Evolutionary conservation across 2,888 invertebrate genomes (phyloP).

Genomic region (Andricus quercusramuli): DNA sequence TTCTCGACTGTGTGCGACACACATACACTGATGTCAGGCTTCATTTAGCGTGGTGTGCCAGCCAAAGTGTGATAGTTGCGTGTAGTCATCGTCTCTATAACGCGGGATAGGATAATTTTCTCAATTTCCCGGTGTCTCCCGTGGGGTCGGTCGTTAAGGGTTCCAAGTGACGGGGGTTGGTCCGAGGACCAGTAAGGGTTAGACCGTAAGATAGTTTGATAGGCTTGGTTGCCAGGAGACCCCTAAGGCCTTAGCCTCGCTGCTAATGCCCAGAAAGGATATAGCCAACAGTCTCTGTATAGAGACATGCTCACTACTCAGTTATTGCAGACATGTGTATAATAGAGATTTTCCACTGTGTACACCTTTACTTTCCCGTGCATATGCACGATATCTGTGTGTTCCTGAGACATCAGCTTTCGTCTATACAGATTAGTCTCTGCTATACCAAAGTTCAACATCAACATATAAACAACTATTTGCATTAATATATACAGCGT

Average conservation of each 20-base stretch:
- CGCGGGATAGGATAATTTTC: constrained; percentile 76
- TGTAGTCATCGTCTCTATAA: constrained; percentile 72
- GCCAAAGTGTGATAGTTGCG: constrained; percentile 62
- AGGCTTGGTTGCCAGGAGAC: constrained; percentile 78
- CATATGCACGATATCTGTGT: constrained; percentile 34
- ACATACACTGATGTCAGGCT: constrained; percentile 47
- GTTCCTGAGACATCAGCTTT: constrained; percentile 37
- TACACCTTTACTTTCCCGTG: constrained; percentile 40
- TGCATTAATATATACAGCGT: constrained; percentile 1
- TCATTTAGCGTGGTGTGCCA: constrained; percentile 57
- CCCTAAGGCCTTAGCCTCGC: constrained; percentile 72
- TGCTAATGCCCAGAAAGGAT: constrained; percentile 73
- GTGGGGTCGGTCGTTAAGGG: constrained; percentile 77
- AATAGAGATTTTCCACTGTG: constrained; percentile 39
- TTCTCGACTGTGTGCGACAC: constrained; percentile 32
- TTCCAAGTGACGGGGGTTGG: constrained; percentile 74
- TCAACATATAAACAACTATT: constrained; percentile 15
- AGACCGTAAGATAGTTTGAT: constrained; percentile 78
- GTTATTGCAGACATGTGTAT: constrained; percentile 6
- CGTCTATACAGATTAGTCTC: constrained; percentile 15
- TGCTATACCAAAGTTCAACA: constrained; percentile 26
- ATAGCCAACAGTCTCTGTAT: constrained; percentile 30
- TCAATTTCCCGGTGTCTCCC: constrained; percentile 78
- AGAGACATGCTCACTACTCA: neutral
- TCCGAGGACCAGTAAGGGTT: constrained; percentile 65